Percentiles rank a stretch among this genome's conserved stretches.
phyloP scores from a whole-genome alignment of 2,888 invertebrate genomes.

The Leucania comma region DNA sequence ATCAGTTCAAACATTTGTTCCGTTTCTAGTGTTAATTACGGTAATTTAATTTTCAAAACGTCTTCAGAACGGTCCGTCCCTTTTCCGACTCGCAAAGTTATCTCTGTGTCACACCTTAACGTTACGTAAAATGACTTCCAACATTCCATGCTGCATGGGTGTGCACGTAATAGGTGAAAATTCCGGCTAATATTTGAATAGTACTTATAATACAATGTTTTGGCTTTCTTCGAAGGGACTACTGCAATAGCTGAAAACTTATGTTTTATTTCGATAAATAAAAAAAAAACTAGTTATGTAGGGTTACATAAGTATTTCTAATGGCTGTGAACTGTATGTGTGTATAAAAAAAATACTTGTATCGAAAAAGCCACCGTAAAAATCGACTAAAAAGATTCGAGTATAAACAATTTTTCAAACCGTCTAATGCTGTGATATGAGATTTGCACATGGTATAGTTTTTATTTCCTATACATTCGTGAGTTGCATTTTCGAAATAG shows the following conservation, averaged over 20 bases:
- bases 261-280: background rate
- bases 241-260: background rate
- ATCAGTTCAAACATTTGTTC: background rate
- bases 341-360: slow-evolving; percentile 1
- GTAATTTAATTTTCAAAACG: slow-evolving; percentile 34
- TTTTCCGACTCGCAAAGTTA: slow-evolving; percentile 23
- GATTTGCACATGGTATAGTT: too few species aligned
- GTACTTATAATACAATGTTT: slow-evolving; percentile 18
- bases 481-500: too few species aligned
- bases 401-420: too few species aligned
- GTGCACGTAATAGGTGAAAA: slow-evolving; percentile 47
- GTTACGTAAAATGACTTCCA: slow-evolving; percentile 48
- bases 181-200: slow-evolving; percentile 40
- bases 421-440: too few species aligned
- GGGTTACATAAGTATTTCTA: slow-evolving; percentile 4
- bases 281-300: background rate
- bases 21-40: slow-evolving; percentile 10
- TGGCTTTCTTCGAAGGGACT: background rate
- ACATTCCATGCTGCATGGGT: slow-evolving; percentile 47
- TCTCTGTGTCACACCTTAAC: slow-evolving; percentile 36
- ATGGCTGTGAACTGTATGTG: background rate
- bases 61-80: background rate
- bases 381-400: too few species aligned
- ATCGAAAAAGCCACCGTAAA: background rate
- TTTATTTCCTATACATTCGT: too few species aligned